phyloP scores from a whole-genome alignment of 2,888 invertebrate genomes.

The Pandemis heparana region DNA sequence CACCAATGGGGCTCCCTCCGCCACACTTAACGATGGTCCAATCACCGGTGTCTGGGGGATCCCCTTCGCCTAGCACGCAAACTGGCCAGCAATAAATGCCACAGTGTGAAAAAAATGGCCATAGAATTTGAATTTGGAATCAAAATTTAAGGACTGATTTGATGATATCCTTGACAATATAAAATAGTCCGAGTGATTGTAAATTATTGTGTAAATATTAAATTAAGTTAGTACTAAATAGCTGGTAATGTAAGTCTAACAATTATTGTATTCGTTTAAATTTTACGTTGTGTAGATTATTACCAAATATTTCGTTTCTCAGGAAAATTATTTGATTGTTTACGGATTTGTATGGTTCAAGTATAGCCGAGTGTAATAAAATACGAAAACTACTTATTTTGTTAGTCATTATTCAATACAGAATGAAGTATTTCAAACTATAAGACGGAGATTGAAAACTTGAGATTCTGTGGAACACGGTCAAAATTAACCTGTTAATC shows the following conservation, averaged over 20 bases:
- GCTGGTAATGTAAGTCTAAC: conserved; percentile 15
- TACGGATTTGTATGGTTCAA: background rate
- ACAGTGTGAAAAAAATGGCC: conserved; percentile 7
- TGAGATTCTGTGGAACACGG: too few species aligned
- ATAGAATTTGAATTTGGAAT: conserved; percentile 11
- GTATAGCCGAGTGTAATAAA: background rate
- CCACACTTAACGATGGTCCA: conserved; percentile 78
- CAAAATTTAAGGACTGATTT: conserved; percentile 26
- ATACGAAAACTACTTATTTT: background rate
- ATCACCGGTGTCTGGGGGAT: conserved; percentile 72
- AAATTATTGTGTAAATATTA: conserved; percentile 55
- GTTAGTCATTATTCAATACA: too few species aligned
- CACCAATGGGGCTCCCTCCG: conserved; percentile 76
- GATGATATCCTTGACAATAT: conserved; percentile 41
- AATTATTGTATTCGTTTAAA: conserved; percentile 45
- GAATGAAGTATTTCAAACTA: too few species aligned
- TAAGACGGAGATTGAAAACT: too few species aligned
- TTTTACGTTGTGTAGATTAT: conserved; percentile 51
- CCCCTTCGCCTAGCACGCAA: conserved; percentile 77
- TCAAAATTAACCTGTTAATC: too few species aligned
- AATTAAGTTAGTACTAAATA: conserved; percentile 39
- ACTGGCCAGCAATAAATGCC: conserved; percentile 56
- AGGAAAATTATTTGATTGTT: conserved; percentile 41
- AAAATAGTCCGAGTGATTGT: conserved; percentile 46
- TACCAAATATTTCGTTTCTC: conserved; percentile 60